phyloP scores from a whole-genome alignment of 2,888 invertebrate genomes.

The Alloscopus bannaensis region DNA sequence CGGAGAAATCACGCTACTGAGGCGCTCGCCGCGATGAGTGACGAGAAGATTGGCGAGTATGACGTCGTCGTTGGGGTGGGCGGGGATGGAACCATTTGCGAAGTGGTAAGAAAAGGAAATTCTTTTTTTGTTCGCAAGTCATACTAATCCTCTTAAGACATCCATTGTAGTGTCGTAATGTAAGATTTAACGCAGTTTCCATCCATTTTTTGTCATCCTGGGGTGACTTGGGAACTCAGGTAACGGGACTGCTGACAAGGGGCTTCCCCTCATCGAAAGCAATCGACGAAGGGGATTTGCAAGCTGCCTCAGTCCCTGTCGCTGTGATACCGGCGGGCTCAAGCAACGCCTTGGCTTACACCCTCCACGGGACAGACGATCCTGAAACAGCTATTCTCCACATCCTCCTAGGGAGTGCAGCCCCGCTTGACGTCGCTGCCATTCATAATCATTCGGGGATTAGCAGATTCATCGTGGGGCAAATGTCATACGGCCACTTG shows the following conservation, averaged over 20 bases:
- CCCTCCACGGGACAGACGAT: conserved; percentile 87
- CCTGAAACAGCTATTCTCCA: conserved; percentile 88
- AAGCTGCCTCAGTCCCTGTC: conserved; percentile 66
- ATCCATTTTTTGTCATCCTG: conserved; percentile 3
- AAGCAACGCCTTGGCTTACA: conserved; percentile 83
- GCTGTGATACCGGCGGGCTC: conserved; percentile 72
- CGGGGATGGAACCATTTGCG: conserved; percentile 91
- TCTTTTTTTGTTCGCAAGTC: no score
- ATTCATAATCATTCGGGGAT: conserved; percentile 72
- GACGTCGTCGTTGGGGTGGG: conserved; percentile 88
- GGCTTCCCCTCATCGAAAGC: conserved; percentile 58
- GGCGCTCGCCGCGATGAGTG: conserved; percentile 79
- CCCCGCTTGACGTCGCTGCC: conserved; percentile 72
- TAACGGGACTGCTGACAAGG: conserved; percentile 71
- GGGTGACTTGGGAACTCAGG: no score
- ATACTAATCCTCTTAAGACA: no score
- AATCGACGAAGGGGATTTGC: conserved; percentile 66
- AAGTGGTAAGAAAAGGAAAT: conserved; percentile 78
- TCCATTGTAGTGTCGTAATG: no score
- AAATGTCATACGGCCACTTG: conserved; percentile 88
- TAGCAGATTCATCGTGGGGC: conserved; percentile 71
- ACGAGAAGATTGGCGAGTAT: conserved; percentile 73
- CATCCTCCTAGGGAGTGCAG: conserved; percentile 81
- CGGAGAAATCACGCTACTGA: conserved; percentile 87
- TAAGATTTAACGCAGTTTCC: no score